These are phyloP conservation scores for Meandrina meandrites DNA, from an alignment of 92 coral and sea anemone genomes.

Conservation along the genomic window DNA sequence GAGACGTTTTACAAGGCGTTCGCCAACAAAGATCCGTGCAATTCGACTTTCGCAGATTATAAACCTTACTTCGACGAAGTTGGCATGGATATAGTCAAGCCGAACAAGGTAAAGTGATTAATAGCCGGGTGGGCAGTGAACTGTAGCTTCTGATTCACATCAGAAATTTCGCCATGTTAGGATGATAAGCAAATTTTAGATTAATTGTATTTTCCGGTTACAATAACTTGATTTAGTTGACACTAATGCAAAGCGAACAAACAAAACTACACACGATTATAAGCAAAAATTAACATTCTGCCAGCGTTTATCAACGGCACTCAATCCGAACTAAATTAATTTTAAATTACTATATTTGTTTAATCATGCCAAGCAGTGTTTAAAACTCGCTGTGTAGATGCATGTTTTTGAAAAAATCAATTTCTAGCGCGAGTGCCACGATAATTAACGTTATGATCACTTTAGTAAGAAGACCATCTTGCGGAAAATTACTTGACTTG, in stretches of 20 bases:
- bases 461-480: too few species aligned
- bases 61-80: conserved; percentile 58
- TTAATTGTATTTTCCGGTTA: background rate
- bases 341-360: too few species aligned
- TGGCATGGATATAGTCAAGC: conserved; percentile 37
- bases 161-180: background rate
- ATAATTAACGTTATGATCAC: too few species aligned
- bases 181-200: background rate
- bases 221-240: background rate
- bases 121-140: too few species aligned
- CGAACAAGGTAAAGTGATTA: conserved; percentile 31
- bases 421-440: too few species aligned
- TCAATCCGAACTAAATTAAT: too few species aligned
- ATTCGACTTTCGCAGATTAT: conserved; percentile 54
- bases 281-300: background rate
- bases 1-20: conserved; percentile 45
- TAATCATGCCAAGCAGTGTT: too few species aligned
- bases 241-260: too few species aligned
- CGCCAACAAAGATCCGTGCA: conserved; percentile 70
- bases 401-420: too few species aligned
- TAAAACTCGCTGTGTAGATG: too few species aligned
- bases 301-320: too few species aligned
- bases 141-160: background rate
- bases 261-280: background rate
- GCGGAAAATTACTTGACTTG: too few species aligned